phyloP scores from a whole-genome alignment of 2,113 vertebrate species.

The Parotia lawesii region DNA sequence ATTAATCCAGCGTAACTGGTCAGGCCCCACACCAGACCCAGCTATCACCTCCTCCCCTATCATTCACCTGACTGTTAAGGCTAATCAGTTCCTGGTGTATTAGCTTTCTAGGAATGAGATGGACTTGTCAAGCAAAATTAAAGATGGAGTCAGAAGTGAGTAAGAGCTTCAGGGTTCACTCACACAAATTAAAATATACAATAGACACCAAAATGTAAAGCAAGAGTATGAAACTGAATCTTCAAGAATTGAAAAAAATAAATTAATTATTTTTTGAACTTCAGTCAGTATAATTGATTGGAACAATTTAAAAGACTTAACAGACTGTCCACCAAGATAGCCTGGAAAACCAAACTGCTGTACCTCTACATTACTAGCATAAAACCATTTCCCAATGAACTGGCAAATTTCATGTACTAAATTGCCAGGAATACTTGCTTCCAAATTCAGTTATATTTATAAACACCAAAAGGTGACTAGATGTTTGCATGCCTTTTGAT shows the following conservation, averaged over 20 bases:
- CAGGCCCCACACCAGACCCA: neutral
- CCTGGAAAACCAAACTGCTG: neutral
- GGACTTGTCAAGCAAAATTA: neutral
- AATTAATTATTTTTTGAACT: neutral
- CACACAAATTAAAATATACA: neutral
- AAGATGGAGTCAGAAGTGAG: neutral
- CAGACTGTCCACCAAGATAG: neutral
- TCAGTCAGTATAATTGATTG: neutral
- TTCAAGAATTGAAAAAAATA: neutral
- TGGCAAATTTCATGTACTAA: neutral
- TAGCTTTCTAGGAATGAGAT: neutral
- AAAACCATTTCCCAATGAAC: neutral
- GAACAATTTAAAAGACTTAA: neutral
- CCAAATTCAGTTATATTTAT: neutral
- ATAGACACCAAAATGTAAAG: neutral
- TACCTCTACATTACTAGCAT: neutral
- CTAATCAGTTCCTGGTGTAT: neutral
- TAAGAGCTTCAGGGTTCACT: neutral
- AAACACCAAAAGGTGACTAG: neutral
- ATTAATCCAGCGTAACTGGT: fast-evolving
- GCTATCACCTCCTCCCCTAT: neutral
- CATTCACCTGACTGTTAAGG: neutral
- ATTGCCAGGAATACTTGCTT: neutral
- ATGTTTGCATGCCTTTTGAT: neutral
- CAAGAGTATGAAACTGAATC: neutral